Conservation (phyloP, 2,888 invertebrate genomes). For the Serrognathus titanus region DNA sequence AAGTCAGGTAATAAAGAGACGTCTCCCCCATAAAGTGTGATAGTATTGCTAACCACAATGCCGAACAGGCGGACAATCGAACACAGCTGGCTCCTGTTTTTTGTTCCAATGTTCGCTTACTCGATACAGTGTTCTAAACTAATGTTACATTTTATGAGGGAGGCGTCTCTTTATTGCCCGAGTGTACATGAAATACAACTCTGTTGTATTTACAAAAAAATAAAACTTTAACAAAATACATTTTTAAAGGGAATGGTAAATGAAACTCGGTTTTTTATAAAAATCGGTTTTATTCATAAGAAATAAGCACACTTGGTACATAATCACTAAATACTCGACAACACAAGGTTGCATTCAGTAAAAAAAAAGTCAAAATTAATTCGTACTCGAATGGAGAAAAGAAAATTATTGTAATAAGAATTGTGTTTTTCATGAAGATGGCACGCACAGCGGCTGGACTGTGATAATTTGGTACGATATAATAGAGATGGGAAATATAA, state of each 20-base stretch:
- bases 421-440: conserved; percentile 10
- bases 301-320: conserved; percentile 53
- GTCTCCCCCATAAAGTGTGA: too few species aligned
- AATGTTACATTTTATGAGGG: too few species aligned
- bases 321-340: conserved; percentile 40
- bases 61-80: too few species aligned
- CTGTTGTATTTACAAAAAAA: too few species aligned
- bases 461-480: conserved; percentile 16
- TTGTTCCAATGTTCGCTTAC: too few species aligned
- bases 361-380: conserved; percentile 35
- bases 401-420: neutral
- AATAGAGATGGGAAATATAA: conserved; percentile 12
- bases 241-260: neutral
- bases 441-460: conserved; percentile 14
- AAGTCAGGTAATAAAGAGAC: too few species aligned
- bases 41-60: too few species aligned
- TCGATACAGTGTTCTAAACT: too few species aligned
- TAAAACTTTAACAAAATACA: too few species aligned
- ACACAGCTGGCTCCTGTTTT: too few species aligned
- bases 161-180: too few species aligned
- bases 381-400: conserved; percentile 13
- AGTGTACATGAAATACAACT: too few species aligned
- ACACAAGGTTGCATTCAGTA: conserved; percentile 36
- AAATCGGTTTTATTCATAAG: conserved; percentile 50
- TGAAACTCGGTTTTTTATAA: conserved; percentile 35